Conservation (phyloP, 1,140 invertebrate species). For the Sycobia sp. region DNA sequence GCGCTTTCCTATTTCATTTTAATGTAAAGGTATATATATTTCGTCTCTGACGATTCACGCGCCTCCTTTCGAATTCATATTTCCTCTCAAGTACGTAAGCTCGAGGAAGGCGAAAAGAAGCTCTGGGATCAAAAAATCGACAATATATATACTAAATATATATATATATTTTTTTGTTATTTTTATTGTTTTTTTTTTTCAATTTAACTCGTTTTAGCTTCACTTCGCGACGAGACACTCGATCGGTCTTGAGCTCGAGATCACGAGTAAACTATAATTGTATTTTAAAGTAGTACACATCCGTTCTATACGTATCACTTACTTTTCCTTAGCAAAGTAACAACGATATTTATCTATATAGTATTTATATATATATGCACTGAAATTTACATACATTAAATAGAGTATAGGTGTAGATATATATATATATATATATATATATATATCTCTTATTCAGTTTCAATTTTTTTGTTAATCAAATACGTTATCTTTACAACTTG, state of each 20-base stretch:
- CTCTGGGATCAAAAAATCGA: constrained; percentile 18
- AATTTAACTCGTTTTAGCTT: too few relatives aligned
- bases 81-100: constrained; percentile 12
- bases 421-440: too few relatives aligned
- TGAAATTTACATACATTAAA: constrained; percentile 6
- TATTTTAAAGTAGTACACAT: neutral
- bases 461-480: too few relatives aligned
- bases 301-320: neutral
- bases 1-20: neutral
- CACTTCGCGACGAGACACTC: constrained; percentile 30
- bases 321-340: constrained; percentile 9
- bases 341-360: constrained; percentile 13
- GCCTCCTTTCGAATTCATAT: constrained; percentile 13
- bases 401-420: neutral
- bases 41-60: constrained; percentile 1
- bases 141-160: neutral
- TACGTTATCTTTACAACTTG: too few relatives aligned
- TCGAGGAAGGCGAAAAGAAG: constrained; percentile 30
- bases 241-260: constrained; percentile 14
- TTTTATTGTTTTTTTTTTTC: neutral
- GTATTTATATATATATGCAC: too few relatives aligned
- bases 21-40: neutral
- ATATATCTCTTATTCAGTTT: too few relatives aligned
- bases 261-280: neutral
- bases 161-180: constrained; percentile 13